These are phyloP conservation scores for Trachythela sp. DNA, from an alignment of 64 coral and sea anemone genomes.

Conservation along the genomic window DNA sequence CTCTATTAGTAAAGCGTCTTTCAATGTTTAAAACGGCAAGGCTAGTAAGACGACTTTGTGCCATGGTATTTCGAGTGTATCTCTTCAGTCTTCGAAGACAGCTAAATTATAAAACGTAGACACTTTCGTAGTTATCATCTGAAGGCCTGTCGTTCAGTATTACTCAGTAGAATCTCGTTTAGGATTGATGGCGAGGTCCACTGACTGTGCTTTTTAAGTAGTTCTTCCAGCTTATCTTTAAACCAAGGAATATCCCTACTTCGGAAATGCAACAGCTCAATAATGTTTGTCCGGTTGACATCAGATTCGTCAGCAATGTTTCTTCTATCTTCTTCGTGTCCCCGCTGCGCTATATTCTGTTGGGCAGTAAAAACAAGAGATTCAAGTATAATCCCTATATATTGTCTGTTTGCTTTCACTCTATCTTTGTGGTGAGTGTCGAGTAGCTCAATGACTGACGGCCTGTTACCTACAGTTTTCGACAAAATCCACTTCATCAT, in stretches of 20 bases:
- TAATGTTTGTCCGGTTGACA: neutral
- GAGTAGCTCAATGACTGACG: neutral
- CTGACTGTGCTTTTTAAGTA: neutral
- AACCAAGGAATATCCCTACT: neutral
- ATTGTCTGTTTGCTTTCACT: neutral
- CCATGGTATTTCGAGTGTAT: neutral
- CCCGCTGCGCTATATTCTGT: neutral
- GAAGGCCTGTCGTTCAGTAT: neutral
- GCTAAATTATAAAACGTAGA: neutral
- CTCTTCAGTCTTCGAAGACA: neutral
- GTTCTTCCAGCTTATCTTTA: neutral
- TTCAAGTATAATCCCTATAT: neutral
- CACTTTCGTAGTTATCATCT: neutral
- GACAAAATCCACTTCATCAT: neutral
- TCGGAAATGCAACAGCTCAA: neutral
- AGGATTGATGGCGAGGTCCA: conserved; percentile 13
- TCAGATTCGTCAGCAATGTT: neutral
- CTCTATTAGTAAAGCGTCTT: too few species aligned
- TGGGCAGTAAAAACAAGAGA: neutral
- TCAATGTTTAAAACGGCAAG: too few species aligned
- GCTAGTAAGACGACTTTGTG: neutral
- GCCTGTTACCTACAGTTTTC: neutral
- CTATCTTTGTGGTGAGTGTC: neutral
- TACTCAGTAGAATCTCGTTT: conserved; percentile 24
- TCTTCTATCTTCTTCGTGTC: neutral